Conservation (phyloP, 2,797 vertebrate species). For the Acridotheres tristis region DNA sequence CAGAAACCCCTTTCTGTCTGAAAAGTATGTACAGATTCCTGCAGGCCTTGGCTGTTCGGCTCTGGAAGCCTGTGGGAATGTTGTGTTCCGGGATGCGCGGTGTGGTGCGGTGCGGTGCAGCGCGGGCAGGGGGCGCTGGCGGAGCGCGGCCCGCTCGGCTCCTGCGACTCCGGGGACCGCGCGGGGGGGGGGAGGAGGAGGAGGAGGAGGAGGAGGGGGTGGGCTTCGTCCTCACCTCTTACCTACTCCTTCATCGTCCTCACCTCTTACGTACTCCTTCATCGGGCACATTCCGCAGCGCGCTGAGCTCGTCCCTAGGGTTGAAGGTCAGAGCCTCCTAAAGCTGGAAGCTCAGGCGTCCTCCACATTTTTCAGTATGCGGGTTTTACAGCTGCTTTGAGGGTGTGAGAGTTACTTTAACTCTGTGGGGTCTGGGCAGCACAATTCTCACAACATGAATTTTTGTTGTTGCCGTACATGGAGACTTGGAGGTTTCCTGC, state of each 20-base stretch:
- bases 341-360: not conserved
- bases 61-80: not conserved
- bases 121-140: conserved; percentile 26
- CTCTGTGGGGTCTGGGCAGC: not conserved
- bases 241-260: too few relatives aligned
- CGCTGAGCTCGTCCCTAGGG: not conserved
- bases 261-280: not conserved
- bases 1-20: conserved; percentile 86
- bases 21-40: conserved; percentile 79
- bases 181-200: not conserved
- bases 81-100: rapidly evolving
- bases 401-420: not conserved
- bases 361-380: not conserved
- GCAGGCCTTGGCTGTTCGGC: not conserved
- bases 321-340: not conserved
- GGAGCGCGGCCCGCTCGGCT: not conserved
- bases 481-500: not conserved
- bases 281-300: not conserved
- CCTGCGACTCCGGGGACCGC: not conserved
- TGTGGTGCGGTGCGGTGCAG: not conserved
- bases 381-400: not conserved
- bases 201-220: not conserved
- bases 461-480: not conserved
- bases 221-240: not conserved
- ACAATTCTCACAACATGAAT: not conserved